Percentiles rank a stretch among this genome's conserved stretches.
Conservation (phyloP, 2,888 invertebrate species). For the Patella caerulea region DNA sequence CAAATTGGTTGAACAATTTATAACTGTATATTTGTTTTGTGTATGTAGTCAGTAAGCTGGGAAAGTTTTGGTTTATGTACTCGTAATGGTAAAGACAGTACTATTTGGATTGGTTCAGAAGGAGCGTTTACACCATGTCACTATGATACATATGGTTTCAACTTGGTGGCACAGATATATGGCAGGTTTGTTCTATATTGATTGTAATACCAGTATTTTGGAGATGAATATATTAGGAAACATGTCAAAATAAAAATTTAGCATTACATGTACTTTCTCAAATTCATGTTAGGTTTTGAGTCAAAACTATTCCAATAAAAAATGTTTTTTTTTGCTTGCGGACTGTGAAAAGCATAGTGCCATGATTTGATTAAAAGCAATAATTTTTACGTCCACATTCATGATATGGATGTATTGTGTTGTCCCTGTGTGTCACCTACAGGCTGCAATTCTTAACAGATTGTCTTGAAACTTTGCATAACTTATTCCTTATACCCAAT, state of each 20-base stretch:
- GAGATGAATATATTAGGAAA: background rate
- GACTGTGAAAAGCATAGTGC: no score
- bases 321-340: no score
- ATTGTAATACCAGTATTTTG: background rate
- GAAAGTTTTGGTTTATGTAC: slow-evolving; percentile 78
- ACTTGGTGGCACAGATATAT: slow-evolving; percentile 89
- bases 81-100: slow-evolving; percentile 79
- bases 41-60: slow-evolving; percentile 67
- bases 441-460: no score
- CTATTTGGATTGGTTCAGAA: slow-evolving; percentile 82
- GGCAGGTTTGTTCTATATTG: slow-evolving; percentile 78
- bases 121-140: slow-evolving; percentile 95
- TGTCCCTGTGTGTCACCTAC: no score
- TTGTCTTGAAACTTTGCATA: no score
- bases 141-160: slow-evolving; percentile 93
- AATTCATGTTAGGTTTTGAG: no score
- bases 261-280: background rate
- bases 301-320: no score
- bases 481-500: no score
- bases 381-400: no score
- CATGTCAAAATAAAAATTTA: background rate
- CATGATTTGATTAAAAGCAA: no score
- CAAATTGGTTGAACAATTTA: background rate
- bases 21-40: background rate
- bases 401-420: no score